Percentiles rank a stretch among this genome's conserved stretches.
These are phyloP conservation scores for Pachyseris speciosa DNA, from an alignment of 64 coral and sea anemone species.

Conservation along the genomic window DNA sequence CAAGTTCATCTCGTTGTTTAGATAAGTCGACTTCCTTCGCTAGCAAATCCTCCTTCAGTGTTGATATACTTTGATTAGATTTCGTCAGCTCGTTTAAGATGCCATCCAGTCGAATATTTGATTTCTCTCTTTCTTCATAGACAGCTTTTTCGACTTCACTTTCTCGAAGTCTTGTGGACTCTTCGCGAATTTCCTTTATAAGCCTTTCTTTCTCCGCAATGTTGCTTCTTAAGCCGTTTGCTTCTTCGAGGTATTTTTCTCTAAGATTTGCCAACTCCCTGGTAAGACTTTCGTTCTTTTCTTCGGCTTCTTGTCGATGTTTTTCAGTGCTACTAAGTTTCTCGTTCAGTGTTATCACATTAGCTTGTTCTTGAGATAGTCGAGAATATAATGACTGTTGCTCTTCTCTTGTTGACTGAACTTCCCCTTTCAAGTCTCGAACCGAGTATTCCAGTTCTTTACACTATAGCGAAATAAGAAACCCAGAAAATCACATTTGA, in stretches of 20 bases:
- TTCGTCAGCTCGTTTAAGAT: conserved; percentile 83
- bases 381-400: conserved; percentile 44
- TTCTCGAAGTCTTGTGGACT: conserved; percentile 23
- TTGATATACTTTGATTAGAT: conserved; percentile 33
- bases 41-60: conserved; percentile 51
- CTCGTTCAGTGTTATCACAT: conserved; percentile 61
- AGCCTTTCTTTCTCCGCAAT: conserved; percentile 6
- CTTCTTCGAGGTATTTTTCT: not conserved
- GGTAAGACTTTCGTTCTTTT: conserved; percentile 28
- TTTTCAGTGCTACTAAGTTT: conserved; percentile 55
- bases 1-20: conserved; percentile 34
- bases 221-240: not conserved
- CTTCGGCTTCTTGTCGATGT: conserved; percentile 12
- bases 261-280: conserved; percentile 20
- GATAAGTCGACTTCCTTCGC: conserved; percentile 40
- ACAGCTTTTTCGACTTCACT: conserved; percentile 52
- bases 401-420: conserved; percentile 64
- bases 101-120: conserved; percentile 65
- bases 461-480: no score
- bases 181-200: conserved; percentile 19
- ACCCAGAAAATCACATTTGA: no score
- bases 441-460: conserved; percentile 36
- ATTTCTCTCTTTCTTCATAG: conserved; percentile 70
- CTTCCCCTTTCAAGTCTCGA: conserved; percentile 58
- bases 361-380: conserved; percentile 88